Percentiles rank a stretch among this genome's conserved stretches.
Evolutionary conservation across 2,888 invertebrate genomes (phyloP).

Genomic region (Buathra laborator): DNA sequence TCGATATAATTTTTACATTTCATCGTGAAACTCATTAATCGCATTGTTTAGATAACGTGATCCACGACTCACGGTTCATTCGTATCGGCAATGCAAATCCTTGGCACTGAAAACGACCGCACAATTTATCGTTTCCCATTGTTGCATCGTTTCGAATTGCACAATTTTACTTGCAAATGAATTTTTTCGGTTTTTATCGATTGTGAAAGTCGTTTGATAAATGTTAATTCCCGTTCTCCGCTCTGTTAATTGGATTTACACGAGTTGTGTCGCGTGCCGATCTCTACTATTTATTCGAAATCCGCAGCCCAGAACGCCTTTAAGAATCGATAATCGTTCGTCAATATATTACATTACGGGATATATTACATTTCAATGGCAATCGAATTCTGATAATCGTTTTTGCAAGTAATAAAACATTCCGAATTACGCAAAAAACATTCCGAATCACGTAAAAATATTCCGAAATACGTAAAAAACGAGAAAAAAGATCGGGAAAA

Average conservation of each 20-base stretch:
- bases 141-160: not conserved
- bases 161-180: not conserved
- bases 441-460: too few relatives aligned
- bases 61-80: not conserved
- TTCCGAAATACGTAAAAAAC: not conserved
- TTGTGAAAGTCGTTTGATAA: not conserved
- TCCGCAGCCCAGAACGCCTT: too few relatives aligned
- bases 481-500: not conserved
- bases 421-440: too few relatives aligned
- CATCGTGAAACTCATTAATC: slow-evolving; percentile 30
- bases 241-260: not conserved
- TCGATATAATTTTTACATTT: slow-evolving; percentile 17
- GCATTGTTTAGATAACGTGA: slow-evolving; percentile 18
- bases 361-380: too few relatives aligned
- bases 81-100: slow-evolving; percentile 46
- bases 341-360: too few relatives aligned
- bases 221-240: not conserved
- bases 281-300: too few relatives aligned
- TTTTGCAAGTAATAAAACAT: too few relatives aligned
- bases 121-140: slow-evolving; percentile 38
- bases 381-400: too few relatives aligned
- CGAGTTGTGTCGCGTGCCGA: not conserved
- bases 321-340: too few relatives aligned
- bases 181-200: not conserved
- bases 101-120: slow-evolving; percentile 61